phyloP scores from a whole-genome alignment of 1,140 invertebrate genomes.

The Akabosia matsudoensis region DNA sequence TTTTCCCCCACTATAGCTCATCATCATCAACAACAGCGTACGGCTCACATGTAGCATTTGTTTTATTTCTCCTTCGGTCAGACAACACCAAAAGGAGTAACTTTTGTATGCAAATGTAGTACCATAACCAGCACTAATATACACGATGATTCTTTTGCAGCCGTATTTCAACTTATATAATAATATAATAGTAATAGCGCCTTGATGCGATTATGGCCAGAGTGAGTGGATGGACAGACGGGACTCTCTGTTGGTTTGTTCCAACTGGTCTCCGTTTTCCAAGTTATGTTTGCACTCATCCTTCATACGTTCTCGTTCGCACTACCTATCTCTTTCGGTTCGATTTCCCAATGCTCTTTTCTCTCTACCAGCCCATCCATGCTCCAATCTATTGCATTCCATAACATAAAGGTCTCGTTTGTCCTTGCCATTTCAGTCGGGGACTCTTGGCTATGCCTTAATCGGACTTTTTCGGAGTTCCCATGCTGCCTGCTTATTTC shows the following conservation, averaged over 20 bases:
- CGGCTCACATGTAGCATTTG: no score
- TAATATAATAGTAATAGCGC: not conserved
- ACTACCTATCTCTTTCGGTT: not conserved
- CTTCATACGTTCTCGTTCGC: not conserved
- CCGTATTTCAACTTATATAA: not conserved
- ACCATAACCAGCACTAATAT: not conserved
- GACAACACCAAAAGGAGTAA: no score
- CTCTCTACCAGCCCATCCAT: not conserved
- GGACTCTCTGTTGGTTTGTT: not conserved
- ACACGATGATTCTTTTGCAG: not conserved
- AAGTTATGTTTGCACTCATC: not conserved
- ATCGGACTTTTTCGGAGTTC: constrained; percentile 21
- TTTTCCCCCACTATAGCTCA: no score
- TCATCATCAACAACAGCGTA: no score
- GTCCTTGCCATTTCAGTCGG: constrained; percentile 21
- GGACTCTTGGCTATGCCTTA: constrained; percentile 8
- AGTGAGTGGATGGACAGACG: not conserved
- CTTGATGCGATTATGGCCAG: not conserved
- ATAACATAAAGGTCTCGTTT: constrained; percentile 12
- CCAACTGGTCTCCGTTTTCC: no score
- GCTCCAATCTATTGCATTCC: not conserved
- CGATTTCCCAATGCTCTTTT: not conserved
- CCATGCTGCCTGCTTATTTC: not conserved
- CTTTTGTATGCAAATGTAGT: not conserved
- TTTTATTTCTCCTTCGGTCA: no score